Base-by-base conservation (phyloP, 2,888 invertebrate genomes). In the Hemithea aestivaria region DNA sequence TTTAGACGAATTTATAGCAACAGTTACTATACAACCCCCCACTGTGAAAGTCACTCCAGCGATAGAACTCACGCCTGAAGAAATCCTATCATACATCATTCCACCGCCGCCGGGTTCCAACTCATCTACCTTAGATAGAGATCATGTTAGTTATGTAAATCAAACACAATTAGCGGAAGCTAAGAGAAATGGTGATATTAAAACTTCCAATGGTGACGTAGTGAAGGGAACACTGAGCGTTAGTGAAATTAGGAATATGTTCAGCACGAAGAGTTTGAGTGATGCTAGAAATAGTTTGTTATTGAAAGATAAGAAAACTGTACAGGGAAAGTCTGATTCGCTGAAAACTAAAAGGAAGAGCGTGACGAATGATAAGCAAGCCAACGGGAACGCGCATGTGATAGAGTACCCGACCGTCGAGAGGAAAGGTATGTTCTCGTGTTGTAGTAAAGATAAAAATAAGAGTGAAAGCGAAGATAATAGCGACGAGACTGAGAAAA, bases 21-120 rank as follows among this genome's bases (percentile, higher is more conserved):
- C 92, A 55, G 93, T 95, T 21, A 91, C 92, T 4, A 91, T 96
- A 46, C 94, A 92, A 24, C 95, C 96, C 7, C 96, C 96, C 1
- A 92, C 91, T 1, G 91, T 92, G 31, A 91, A 89, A 72, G 85
- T 92, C 1, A 93, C 92, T 1, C 93, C 93, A 6, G 92, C 93
- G 6, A 91, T 93, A 56, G 94, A 93, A 68, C 78, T 94, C 28
- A 94, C 94, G 0, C 93, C 93, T 0, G 94, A 95, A 73, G 94
- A 95, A 80, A 93, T 95, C 28, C 92, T 94, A 87, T 93, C 94
- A 0, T 94, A 92, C 57, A 95, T 95, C 45, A 95, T 95, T 66
- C 95, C 95, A 10, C 94, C 94, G 0, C 84, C 82, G 2, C 93
- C 93, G 0, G 88, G 88, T 31, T 82, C 90, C 2, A 89, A 89